Evolutionary conservation across 2,797 vertebrate species (phyloP).

Genomic region (Gymnoscopelus microlampas): DNA sequence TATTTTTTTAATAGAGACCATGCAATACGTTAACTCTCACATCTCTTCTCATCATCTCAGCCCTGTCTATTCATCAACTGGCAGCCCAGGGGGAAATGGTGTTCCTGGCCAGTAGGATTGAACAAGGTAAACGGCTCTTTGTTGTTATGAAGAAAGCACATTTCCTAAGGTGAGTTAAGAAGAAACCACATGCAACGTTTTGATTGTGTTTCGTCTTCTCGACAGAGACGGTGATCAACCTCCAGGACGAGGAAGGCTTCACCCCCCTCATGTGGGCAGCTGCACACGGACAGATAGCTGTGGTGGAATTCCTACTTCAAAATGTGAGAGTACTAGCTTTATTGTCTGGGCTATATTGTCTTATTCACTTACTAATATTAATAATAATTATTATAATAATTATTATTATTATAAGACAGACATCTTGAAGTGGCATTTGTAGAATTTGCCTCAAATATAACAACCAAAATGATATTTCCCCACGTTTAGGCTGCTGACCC

Average conservation of each 20-base stretch:
- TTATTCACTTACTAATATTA: too few species aligned
- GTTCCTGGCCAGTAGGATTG: constrained; percentile 94
- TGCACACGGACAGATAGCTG: constrained; percentile 97
- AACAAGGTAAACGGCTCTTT: constrained; percentile 87
- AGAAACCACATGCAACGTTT: too few species aligned
- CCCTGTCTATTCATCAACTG: constrained; percentile 95
- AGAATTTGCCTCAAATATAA: not conserved
- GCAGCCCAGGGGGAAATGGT: constrained; percentile 99
- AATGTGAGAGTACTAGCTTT: constrained; percentile 81
- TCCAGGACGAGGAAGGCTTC: constrained; percentile 97
- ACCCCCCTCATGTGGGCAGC: constrained; percentile 99
- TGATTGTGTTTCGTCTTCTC: constrained; percentile 16
- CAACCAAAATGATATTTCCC: not conserved
- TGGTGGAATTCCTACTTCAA: constrained; percentile 98
- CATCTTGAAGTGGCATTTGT: too few species aligned
- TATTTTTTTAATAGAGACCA: too few species aligned
- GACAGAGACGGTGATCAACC: constrained; percentile 95
- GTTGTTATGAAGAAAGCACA: too few species aligned
- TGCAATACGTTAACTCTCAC: not conserved
- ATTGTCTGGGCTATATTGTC: too few species aligned
- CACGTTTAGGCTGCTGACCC: constrained; percentile 90
- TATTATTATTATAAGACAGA: too few species aligned
- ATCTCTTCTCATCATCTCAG: constrained; percentile 66
- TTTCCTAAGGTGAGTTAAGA: too few species aligned
- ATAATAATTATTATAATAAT: too few species aligned